A percentile compares a stretch with the other conserved stretches of the same genome.
These are phyloP conservation scores for Eucriotettix oculatus DNA, from an alignment of 2,888 invertebrate species.

Conservation along the genomic window DNA sequence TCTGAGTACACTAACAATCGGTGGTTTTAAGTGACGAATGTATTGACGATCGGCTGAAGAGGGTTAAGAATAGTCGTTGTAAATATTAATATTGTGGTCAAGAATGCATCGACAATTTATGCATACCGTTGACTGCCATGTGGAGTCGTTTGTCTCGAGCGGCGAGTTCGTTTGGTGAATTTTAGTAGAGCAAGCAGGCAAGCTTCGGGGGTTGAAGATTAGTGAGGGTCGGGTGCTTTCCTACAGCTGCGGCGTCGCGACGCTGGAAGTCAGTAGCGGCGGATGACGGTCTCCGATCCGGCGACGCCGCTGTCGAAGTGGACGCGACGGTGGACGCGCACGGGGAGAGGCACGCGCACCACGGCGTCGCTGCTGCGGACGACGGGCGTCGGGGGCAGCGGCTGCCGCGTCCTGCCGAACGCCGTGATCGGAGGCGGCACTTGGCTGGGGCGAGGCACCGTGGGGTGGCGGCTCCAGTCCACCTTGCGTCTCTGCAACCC, in stretches of 20 bases:
- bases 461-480: slow-evolving; percentile 80
- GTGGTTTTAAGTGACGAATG: too few species aligned
- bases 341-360: background rate
- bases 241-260: background rate
- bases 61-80: too few species aligned
- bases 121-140: too few species aligned
- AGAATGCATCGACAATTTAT: too few species aligned
- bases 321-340: background rate
- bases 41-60: too few species aligned
- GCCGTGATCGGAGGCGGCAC: slow-evolving; percentile 73
- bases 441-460: slow-evolving; percentile 69
- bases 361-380: slow-evolving; percentile 21
- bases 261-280: background rate
- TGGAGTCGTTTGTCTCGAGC: too few species aligned
- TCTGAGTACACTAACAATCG: too few species aligned
- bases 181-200: too few species aligned
- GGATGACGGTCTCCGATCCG: background rate
- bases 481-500: slow-evolving; percentile 48
- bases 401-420: slow-evolving; percentile 36
- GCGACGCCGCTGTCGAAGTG: background rate
- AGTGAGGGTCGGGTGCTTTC: too few species aligned
- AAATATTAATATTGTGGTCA: too few species aligned
- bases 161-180: too few species aligned
- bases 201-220: too few species aligned
- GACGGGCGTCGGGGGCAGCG: slow-evolving; percentile 26